phyloP scores from a whole-genome alignment of 2,113 vertebrate genomes.

The Bolborhynchus lineola region DNA sequence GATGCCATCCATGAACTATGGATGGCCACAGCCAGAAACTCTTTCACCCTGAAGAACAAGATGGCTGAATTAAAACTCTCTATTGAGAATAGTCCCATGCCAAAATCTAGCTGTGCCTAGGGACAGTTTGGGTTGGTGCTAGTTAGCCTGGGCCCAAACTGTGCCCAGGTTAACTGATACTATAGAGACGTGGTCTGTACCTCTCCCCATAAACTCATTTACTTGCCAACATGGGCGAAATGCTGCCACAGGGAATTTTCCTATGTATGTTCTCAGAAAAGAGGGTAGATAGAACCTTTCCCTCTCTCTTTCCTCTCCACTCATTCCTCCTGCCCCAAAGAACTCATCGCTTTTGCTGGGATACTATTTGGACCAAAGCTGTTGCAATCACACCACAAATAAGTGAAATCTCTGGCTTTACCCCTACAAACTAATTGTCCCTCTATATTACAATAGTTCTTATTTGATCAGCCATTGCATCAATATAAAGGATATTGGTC shows the following conservation, averaged over 20 bases:
- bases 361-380: not conserved
- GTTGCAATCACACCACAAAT: not conserved
- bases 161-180: not conserved
- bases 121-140: too few species aligned
- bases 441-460: not conserved
- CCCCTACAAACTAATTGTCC: not conserved
- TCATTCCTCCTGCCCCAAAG: not conserved
- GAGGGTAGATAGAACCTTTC: not conserved
- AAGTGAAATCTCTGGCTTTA: not conserved
- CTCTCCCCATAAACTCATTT: not conserved
- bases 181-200: not conserved
- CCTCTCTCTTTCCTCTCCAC: not conserved
- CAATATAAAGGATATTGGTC: not conserved
- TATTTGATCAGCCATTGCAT: not conserved
- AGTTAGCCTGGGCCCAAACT: not conserved
- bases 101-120: not conserved
- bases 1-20: not conserved
- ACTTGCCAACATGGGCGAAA: not conserved
- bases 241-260: not conserved
- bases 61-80: not conserved
- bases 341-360: not conserved
- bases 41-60: not conserved
- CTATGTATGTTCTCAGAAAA: not conserved
- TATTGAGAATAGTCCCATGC: not conserved
- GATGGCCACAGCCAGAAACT: not conserved